These are phyloP conservation scores for Volucella bombylans DNA, from an alignment of 2,888 invertebrate genomes.

Conservation along the genomic window DNA sequence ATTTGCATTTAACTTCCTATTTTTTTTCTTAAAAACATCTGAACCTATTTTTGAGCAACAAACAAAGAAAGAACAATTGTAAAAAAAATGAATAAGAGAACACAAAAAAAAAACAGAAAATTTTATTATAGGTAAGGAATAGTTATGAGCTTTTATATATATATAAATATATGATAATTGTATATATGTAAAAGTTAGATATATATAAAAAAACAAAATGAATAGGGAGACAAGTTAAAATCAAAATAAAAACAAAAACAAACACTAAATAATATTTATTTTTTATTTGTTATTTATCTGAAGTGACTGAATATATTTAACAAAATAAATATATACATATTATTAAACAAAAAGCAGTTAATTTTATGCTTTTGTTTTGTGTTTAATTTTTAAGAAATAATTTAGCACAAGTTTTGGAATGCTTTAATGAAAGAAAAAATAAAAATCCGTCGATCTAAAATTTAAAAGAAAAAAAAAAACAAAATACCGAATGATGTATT, in stretches of 20 bases:
- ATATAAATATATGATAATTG: conserved; percentile 36
- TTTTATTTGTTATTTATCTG: conserved; percentile 39
- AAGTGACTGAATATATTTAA: conserved; percentile 69
- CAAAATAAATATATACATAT: neutral
- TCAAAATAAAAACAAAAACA: conserved; percentile 23
- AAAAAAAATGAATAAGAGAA: conserved; percentile 25
- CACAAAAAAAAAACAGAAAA: neutral
- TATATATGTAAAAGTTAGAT: conserved; percentile 35
- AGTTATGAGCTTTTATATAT: conserved; percentile 73
- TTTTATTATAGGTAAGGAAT: conserved; percentile 58
- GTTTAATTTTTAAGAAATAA: neutral
- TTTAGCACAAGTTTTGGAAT: neutral
- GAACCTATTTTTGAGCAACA: conserved; percentile 40
- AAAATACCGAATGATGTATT: too few species aligned
- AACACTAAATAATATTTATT: conserved; percentile 46
- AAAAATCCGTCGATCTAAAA: conserved; percentile 11
- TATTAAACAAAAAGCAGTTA: neutral
- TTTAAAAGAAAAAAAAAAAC: neutral
- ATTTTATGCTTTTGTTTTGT: conserved; percentile 11
- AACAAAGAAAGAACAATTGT: conserved; percentile 37
- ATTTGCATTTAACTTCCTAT: neutral
- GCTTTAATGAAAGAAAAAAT: neutral
- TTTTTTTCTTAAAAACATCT: conserved; percentile 2
- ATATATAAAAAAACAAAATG: conserved; percentile 28
- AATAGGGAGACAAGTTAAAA: conserved; percentile 18